Percentiles rank a stretch among this genome's conserved stretches.
Conservation (phyloP, 2,113 vertebrate species). For the Coracopsis vasa region DNA sequence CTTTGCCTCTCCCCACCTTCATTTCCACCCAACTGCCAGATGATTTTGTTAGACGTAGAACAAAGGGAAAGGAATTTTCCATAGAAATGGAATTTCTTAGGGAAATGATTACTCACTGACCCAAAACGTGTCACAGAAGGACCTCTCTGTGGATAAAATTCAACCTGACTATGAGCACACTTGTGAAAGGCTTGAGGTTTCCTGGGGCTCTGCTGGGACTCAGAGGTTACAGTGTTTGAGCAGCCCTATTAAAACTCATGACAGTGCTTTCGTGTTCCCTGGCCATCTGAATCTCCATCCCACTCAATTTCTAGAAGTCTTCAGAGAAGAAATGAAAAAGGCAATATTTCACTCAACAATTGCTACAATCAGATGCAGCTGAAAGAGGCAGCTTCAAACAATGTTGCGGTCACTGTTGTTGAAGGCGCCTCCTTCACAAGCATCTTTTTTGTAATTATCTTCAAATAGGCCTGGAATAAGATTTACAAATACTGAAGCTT, state of each 20-base stretch:
- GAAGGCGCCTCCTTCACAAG: neutral
- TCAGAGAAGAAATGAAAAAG: neutral
- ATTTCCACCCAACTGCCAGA: neutral
- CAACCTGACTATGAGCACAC: neutral
- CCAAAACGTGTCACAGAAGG: neutral
- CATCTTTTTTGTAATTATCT: neutral
- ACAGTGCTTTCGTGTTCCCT: neutral
- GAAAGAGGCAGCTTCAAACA: neutral
- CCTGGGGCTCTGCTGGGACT: neutral
- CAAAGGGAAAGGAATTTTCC: neutral
- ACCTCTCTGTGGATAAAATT: neutral
- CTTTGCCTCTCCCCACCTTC: neutral
- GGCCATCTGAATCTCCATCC: neutral
- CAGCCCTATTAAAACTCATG: neutral
- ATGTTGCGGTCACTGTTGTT: neutral
- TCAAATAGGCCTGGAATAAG: neutral
- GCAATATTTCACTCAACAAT: neutral
- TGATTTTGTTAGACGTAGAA: neutral
- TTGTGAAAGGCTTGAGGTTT: neutral
- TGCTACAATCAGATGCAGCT: neutral
- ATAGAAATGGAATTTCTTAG: neutral
- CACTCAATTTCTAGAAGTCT: neutral
- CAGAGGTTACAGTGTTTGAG: neutral
- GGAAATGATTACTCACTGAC: neutral
- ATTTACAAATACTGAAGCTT: neutral